Percentiles rank a stretch among this genome's conserved stretches.
Evolutionary conservation across 2,888 invertebrate genomes (phyloP).

Genomic region (Drosophila silvestris): DNA sequence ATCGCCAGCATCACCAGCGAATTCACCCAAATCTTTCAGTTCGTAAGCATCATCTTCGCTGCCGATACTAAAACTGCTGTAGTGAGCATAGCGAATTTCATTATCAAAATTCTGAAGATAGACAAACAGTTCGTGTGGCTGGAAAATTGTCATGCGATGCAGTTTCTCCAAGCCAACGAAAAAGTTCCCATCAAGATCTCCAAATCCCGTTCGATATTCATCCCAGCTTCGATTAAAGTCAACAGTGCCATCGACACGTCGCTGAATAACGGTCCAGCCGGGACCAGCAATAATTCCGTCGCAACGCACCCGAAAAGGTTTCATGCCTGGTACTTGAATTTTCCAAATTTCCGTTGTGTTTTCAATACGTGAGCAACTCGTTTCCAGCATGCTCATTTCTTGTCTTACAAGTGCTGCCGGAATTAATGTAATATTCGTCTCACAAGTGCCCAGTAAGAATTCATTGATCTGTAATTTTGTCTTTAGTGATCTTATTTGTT

Average conservation of each 20-base stretch:
- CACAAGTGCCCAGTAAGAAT: background rate
- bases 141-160: constrained; percentile 33
- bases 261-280: constrained; percentile 52
- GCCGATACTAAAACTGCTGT: constrained; percentile 38
- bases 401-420: constrained; percentile 10
- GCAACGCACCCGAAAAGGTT: constrained; percentile 41
- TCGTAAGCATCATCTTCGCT: constrained; percentile 31
- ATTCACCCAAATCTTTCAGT: constrained; percentile 27
- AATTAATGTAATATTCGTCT: constrained; percentile 9
- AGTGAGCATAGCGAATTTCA: constrained; percentile 37
- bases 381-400: constrained; percentile 17
- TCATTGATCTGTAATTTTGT: constrained; percentile 17
- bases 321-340: constrained; percentile 37
- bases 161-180: constrained; percentile 53
- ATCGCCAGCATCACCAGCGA: constrained; percentile 45
- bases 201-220: constrained; percentile 45
- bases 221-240: constrained; percentile 45
- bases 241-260: constrained; percentile 30
- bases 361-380: constrained; percentile 30
- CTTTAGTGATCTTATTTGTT: constrained; percentile 25
- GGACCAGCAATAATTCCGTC: constrained; percentile 47
- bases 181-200: constrained; percentile 35
- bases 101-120: constrained; percentile 33
- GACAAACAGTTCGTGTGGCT: constrained; percentile 40
- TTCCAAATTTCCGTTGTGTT: constrained; percentile 28